Conservation (phyloP, 2,113 vertebrate genomes). For the Natator depressus region DNA sequence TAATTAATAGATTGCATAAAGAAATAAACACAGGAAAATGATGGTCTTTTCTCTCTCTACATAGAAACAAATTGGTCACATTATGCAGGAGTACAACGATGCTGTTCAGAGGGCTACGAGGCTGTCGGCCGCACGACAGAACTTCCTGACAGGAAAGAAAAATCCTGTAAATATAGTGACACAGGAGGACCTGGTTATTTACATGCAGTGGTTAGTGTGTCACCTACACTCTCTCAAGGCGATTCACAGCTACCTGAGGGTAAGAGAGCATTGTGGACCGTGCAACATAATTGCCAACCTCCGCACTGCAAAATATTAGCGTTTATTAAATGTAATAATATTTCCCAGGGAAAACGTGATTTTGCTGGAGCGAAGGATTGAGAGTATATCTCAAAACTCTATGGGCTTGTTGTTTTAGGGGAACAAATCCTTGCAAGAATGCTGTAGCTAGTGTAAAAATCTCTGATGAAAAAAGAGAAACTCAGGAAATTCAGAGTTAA, state of each 20-base stretch:
- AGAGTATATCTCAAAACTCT: not conserved
- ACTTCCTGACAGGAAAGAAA: constrained; percentile 72
- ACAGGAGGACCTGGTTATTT: constrained; percentile 78
- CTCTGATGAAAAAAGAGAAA: not conserved
- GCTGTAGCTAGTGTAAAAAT: not conserved
- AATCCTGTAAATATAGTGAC: constrained; percentile 60
- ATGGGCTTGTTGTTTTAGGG: not conserved
- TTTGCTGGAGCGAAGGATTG: not conserved
- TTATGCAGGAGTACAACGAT: constrained; percentile 78
- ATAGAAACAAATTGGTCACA: constrained; percentile 73
- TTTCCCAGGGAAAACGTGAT: not conserved
- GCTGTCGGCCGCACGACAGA: constrained; percentile 73
- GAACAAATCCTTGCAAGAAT: not conserved
- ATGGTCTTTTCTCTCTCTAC: not conserved
- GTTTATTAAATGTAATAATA: not conserved
- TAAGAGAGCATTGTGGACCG: constrained; percentile 23
- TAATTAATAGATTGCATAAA: not conserved
- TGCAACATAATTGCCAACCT: not conserved
- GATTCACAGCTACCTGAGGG: constrained; percentile 77
- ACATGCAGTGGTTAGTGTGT: constrained; percentile 78
- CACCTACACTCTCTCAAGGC: constrained; percentile 77
- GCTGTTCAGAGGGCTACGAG: constrained; percentile 78
- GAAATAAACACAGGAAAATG: not conserved
- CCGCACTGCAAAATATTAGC: not conserved
- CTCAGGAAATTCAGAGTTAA: not conserved